phyloP scores from a whole-genome alignment of 1,140 invertebrate genomes.

The Pissodes strobi region DNA sequence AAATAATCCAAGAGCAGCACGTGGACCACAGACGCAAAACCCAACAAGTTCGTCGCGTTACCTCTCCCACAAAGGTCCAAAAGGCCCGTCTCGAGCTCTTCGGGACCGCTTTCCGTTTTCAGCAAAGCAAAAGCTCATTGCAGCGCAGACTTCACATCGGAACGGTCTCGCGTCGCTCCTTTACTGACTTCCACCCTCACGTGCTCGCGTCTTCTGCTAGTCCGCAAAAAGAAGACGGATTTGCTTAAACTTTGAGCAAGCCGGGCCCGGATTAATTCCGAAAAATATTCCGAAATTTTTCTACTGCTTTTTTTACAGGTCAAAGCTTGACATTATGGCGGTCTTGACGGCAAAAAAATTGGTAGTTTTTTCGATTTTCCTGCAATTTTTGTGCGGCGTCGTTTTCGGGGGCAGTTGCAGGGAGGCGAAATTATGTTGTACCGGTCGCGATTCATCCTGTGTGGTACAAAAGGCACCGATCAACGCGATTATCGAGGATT shows the following conservation, averaged over 20 bases:
- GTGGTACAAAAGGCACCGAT: conserved; percentile 82
- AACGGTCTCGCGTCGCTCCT: background rate
- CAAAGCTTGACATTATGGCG: background rate
- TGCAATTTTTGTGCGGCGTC: conserved; percentile 15
- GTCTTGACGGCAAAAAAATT: too few species aligned
- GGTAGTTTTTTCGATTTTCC: background rate
- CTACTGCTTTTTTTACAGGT: too few species aligned
- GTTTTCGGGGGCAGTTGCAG: conserved; percentile 67
- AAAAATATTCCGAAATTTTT: too few species aligned
- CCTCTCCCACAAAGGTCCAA: background rate
- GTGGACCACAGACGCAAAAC: conserved; percentile 16
- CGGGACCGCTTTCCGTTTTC: conserved; percentile 6
- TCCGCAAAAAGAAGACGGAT: too few species aligned
- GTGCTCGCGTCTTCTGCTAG: conserved; percentile 11
- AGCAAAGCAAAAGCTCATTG: conserved; percentile 8
- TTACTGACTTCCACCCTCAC: background rate
- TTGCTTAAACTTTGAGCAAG: too few species aligned
- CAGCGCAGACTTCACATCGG: conserved; percentile 13
- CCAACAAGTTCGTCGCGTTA: conserved; percentile 15
- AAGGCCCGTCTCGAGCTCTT: conserved; percentile 13
- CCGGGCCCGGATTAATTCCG: too few species aligned
- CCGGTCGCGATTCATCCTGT: conserved; percentile 82
- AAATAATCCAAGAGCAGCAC: conserved; percentile 6
- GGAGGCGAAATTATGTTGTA: conserved; percentile 76
- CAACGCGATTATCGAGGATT: conserved; percentile 79